These are phyloP conservation scores for Rhamnusium bicolor DNA, from an alignment of 2,888 invertebrate species.

Conservation along the genomic window DNA sequence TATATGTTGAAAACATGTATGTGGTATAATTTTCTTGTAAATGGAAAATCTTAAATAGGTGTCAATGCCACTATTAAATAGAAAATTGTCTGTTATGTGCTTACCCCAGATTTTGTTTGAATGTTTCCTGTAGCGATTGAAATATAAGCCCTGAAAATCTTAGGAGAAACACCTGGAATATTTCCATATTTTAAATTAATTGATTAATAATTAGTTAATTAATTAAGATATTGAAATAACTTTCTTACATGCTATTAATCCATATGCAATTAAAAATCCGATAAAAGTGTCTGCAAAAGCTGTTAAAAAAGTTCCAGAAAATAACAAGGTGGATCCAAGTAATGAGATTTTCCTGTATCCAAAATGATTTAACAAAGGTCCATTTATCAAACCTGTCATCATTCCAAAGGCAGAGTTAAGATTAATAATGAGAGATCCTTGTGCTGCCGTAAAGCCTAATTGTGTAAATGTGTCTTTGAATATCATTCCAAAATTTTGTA, in stretches of 20 bases:
- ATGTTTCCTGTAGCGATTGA: too few relatives aligned
- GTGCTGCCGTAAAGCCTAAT: constrained; percentile 75
- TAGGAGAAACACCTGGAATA: too few relatives aligned
- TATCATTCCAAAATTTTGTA: constrained; percentile 78
- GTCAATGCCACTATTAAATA: too few relatives aligned
- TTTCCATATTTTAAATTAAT: too few relatives aligned
- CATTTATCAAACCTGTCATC: constrained; percentile 78
- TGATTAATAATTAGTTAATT: too few relatives aligned
- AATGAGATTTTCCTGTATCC: constrained; percentile 80
- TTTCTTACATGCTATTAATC: constrained; percentile 80
- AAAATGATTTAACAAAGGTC: constrained; percentile 76
- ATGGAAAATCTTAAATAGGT: too few relatives aligned
- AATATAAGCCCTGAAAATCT: too few relatives aligned
- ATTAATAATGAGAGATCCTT: constrained; percentile 78
- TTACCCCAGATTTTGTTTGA: too few relatives aligned
- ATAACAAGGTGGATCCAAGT: constrained; percentile 73
- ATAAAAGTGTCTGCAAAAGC: constrained; percentile 74
- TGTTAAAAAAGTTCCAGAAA: constrained; percentile 76
- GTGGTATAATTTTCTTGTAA: too few relatives aligned
- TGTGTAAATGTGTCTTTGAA: constrained; percentile 77
- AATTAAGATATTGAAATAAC: constrained; percentile 8
- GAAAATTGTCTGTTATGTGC: too few relatives aligned
- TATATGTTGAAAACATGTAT: too few relatives aligned
- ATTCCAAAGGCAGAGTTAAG: constrained; percentile 80
- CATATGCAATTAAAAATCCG: constrained; percentile 78